These are phyloP conservation scores for Heliconius aoede DNA, from an alignment of 2,888 invertebrate genomes.

Conservation along the genomic window DNA sequence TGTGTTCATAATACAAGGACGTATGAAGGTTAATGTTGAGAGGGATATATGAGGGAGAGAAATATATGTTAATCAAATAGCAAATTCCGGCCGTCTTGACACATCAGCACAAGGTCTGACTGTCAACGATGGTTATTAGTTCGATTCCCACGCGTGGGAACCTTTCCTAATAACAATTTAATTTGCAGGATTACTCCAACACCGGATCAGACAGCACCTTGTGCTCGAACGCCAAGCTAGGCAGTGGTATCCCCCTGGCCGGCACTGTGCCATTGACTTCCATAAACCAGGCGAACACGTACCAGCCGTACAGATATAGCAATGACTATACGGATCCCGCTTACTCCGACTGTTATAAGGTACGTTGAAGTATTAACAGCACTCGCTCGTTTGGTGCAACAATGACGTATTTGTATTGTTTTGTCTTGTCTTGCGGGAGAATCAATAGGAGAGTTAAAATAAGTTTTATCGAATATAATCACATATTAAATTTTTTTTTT, in stretches of 20 bases:
- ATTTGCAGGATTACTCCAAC: constrained; percentile 83
- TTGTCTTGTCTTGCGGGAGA: too few species aligned
- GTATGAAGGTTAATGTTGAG: too few species aligned
- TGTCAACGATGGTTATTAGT: too few species aligned
- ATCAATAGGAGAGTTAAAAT: too few species aligned
- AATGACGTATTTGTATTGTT: neutral
- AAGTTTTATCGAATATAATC: too few species aligned
- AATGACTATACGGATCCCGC: constrained; percentile 91
- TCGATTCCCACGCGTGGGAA: neutral
- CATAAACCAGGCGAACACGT: constrained; percentile 84
- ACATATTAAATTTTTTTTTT: too few species aligned
- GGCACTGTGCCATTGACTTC: constrained; percentile 90
- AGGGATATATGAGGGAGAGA: too few species aligned
- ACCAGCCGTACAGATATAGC: constrained; percentile 84
- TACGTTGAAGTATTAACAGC: constrained; percentile 50
- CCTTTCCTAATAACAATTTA: constrained; percentile 10
- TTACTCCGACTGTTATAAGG: constrained; percentile 90
- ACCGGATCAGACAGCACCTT: constrained; percentile 84
- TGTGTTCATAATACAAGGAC: neutral
- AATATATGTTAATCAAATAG: too few species aligned
- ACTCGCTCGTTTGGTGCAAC: neutral
- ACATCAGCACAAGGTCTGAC: too few species aligned
- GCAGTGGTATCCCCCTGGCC: constrained; percentile 89
- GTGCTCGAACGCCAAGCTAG: constrained; percentile 77
- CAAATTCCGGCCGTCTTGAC: too few species aligned